A percentile compares a stretch with the other conserved stretches of the same genome.
Conservation (phyloP, 1,140 invertebrate species). For the Aradophagus sp. region DNA sequence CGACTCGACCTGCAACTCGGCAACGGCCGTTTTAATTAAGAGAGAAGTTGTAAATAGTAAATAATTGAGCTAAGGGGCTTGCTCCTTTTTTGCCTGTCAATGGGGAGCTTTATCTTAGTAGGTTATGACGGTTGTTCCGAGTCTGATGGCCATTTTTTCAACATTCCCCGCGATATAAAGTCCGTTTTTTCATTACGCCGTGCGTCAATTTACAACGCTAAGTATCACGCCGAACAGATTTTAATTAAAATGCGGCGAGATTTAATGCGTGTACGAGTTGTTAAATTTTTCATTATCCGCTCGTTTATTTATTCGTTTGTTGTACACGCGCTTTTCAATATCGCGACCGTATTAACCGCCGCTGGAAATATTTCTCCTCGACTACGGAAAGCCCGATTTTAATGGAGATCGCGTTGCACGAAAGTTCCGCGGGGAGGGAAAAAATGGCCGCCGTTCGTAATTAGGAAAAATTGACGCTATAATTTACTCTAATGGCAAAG, state of each 20-base stretch:
- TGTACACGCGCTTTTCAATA: no score
- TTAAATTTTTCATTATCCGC: no score
- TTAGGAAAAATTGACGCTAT: no score
- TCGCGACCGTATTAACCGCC: no score
- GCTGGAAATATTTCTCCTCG: no score
- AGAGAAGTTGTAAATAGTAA: constrained; percentile 53
- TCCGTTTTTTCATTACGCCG: constrained; percentile 20
- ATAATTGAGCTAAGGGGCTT: constrained; percentile 27
- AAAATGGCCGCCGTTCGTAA: no score
- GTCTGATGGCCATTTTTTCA: constrained; percentile 15
- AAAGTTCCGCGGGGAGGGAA: no score
- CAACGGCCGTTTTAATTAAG: constrained; percentile 57
- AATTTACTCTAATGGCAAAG: no score
- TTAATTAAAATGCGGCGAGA: constrained; percentile 11
- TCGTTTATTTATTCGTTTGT: no score
- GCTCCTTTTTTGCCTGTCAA: constrained; percentile 19
- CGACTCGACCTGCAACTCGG: constrained; percentile 19
- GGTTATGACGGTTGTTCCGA: constrained; percentile 34
- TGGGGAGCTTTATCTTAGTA: constrained; percentile 37
- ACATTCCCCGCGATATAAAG: not conserved
- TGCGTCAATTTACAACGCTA: constrained; percentile 6
- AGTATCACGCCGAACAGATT: constrained; percentile 11
- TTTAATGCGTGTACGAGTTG: not conserved
- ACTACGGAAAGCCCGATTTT: no score
- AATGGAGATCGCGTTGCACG: no score